Percentiles rank a stretch among this genome's conserved stretches.
phyloP scores from a whole-genome alignment of 2,797 vertebrate genomes.

The Crypturellus tataupa region DNA sequence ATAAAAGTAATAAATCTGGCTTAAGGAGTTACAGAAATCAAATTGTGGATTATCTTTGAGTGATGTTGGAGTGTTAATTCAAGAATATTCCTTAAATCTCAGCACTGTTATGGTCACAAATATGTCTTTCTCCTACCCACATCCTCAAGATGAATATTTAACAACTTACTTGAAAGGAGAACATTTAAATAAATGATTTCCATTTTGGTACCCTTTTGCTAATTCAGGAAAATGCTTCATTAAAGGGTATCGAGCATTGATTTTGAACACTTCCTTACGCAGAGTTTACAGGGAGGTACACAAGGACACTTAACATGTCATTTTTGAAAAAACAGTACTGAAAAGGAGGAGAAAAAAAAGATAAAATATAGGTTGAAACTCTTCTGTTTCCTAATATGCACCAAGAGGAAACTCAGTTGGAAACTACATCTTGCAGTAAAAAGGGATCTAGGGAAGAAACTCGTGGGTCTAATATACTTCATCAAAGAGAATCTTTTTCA shows the following conservation, averaged over 20 bases:
- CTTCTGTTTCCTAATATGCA: not conserved
- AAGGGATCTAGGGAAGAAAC: not conserved
- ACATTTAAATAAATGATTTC: not conserved
- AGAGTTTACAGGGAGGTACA: not conserved
- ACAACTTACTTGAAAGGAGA: not conserved
- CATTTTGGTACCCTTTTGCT: not conserved
- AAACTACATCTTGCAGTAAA: not conserved
- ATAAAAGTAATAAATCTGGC: constrained; percentile 24
- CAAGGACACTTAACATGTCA: not conserved
- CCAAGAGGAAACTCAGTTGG: not conserved
- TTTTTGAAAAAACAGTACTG: not conserved
- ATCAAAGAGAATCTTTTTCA: not conserved
- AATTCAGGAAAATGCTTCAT: not conserved
- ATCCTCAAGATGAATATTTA: not conserved
- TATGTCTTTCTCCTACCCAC: not conserved
- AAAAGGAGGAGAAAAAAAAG: not conserved
- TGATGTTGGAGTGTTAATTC: not conserved
- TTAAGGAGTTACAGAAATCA: constrained; percentile 30
- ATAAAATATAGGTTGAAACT: not conserved
- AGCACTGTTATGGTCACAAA: not conserved
- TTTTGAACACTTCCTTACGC: not conserved
- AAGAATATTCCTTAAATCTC: not conserved
- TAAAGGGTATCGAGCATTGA: not conserved
- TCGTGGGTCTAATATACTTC: not conserved
- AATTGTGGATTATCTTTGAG: not conserved